Evolutionary conservation across 1,140 invertebrate genomes (phyloP).

Genomic region (Bombus polaris): DNA sequence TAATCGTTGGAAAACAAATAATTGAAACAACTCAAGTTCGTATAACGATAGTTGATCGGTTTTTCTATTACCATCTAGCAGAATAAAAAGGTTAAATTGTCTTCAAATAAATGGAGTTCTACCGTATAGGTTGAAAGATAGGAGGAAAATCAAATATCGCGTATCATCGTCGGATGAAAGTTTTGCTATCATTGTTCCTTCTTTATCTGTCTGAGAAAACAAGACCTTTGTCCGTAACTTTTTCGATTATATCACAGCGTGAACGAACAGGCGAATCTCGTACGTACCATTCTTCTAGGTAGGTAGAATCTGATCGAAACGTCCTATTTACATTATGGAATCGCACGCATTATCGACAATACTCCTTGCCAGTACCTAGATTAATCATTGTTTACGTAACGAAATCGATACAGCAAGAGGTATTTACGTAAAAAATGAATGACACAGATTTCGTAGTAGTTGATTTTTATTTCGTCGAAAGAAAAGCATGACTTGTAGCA

Average conservation of each 20-base stretch:
- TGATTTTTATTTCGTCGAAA: not conserved
- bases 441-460: conserved; percentile 40
- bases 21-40: not conserved
- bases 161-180: not conserved
- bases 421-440: conserved; percentile 45
- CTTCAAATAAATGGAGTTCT: too few relatives aligned
- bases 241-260: not conserved
- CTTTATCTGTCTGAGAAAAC: not conserved
- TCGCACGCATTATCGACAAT: not conserved
- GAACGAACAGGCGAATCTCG: not conserved
- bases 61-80: not conserved
- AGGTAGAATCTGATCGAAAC: not conserved
- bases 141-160: too few relatives aligned
- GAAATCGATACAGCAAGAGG: conserved; percentile 40
- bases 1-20: not conserved
- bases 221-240: not conserved
- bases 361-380: not conserved
- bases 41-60: not conserved
- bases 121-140: too few relatives aligned
- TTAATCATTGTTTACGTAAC: conserved; percentile 59
- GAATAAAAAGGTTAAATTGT: too few relatives aligned
- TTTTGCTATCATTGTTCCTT: not conserved
- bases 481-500: conserved; percentile 23
- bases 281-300: not conserved
- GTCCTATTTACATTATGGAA: not conserved